A percentile compares a stretch with the other conserved stretches of the same genome.
These are phyloP conservation scores for Epinephelus awoara DNA, from an alignment of 2,797 vertebrate genomes.

Conservation along the genomic window DNA sequence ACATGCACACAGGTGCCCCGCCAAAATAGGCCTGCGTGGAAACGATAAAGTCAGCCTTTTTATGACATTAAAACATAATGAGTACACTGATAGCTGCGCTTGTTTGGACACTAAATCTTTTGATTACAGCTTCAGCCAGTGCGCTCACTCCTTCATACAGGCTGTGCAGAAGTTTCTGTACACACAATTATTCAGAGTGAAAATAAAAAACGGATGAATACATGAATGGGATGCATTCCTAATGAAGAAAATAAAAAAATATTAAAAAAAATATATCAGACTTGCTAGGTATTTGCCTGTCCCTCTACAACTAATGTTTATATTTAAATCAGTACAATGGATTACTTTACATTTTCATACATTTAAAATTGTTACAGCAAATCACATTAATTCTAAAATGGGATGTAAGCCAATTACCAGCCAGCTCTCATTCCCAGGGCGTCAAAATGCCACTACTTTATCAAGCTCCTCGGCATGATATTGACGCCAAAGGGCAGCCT, in stretches of 20 bases:
- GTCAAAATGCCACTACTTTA: too few relatives aligned
- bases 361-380: too few relatives aligned
- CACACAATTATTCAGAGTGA: neutral
- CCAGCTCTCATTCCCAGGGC: too few relatives aligned
- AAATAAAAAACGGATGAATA: constrained; percentile 8
- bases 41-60: constrained; percentile 50
- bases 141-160: constrained; percentile 1
- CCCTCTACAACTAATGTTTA: neutral
- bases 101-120: constrained; percentile 20
- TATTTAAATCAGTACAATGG: neutral
- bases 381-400: too few relatives aligned
- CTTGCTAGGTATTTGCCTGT: neutral
- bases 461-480: too few relatives aligned
- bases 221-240: neutral
- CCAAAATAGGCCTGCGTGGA: constrained; percentile 33
- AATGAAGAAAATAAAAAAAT: neutral
- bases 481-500: too few relatives aligned
- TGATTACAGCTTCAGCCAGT: constrained; percentile 7
- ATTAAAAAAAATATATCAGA: too few relatives aligned
- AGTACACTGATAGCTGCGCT: constrained; percentile 17
- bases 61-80: constrained; percentile 46
- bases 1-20: constrained; percentile 61
- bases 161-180: neutral
- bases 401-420: too few relatives aligned
- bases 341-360: neutral